Percentiles rank a stretch among this genome's conserved stretches.
These are phyloP conservation scores for Siniperca obscura DNA, from an alignment of 2,797 vertebrate species.

Conservation along the genomic window DNA sequence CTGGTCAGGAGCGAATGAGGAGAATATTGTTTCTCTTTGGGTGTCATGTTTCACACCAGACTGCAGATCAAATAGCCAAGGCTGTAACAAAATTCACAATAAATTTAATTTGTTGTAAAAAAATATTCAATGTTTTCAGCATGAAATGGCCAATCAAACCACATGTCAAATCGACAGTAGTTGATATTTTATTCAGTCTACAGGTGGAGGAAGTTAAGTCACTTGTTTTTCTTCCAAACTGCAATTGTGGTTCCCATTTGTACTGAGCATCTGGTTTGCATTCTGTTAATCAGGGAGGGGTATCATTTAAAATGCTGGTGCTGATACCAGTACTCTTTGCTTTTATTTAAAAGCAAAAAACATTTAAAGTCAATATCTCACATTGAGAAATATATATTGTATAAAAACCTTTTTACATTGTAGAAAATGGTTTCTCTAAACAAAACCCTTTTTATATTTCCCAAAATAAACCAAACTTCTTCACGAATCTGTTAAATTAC, in stretches of 20 bases:
- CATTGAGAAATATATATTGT: background rate
- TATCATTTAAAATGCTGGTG: background rate
- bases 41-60: slow-evolving; percentile 17
- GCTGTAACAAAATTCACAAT: background rate
- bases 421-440: background rate
- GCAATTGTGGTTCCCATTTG: background rate
- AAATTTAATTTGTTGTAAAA: background rate
- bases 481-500: background rate
- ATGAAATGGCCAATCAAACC: background rate
- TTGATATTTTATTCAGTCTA: background rate
- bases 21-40: slow-evolving; percentile 11
- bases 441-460: background rate
- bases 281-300: background rate
- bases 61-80: background rate
- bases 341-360: background rate
- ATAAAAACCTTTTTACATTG: background rate
- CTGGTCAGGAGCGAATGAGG: slow-evolving; percentile 2
- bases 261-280: background rate
- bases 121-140: background rate
- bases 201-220: background rate
- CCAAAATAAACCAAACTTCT: background rate
- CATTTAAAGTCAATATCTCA: background rate
- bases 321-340: background rate
- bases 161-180: background rate
- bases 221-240: background rate